A percentile compares a stretch with the other conserved stretches of the same genome.
These are phyloP conservation scores for Huso huso DNA, from an alignment of 2,797 vertebrate species.

Conservation along the genomic window DNA sequence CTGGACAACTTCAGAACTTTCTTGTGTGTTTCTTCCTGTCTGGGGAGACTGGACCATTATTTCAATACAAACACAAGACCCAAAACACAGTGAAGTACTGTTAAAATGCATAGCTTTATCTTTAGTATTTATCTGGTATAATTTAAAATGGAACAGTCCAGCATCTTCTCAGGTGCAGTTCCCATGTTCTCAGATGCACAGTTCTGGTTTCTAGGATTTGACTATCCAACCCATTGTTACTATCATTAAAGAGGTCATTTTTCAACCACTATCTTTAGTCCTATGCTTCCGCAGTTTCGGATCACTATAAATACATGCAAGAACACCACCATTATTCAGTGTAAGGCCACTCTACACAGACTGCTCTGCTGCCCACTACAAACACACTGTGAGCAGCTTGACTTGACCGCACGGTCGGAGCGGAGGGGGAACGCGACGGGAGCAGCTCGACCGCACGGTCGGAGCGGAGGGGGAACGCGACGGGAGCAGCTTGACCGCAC, in stretches of 20 bases:
- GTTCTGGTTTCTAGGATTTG: too few species aligned
- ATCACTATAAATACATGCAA: conserved; percentile 20
- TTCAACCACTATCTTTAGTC: too few species aligned
- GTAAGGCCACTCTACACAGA: conserved; percentile 22
- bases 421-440: too few species aligned
- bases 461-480: too few species aligned
- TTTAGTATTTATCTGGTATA: conserved; percentile 25
- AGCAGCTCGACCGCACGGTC: too few species aligned
- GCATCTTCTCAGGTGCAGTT: conserved; percentile 16
- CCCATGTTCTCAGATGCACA: background rate
- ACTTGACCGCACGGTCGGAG: background rate
- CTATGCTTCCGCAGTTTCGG: too few species aligned
- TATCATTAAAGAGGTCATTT: too few species aligned
- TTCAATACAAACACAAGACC: background rate
- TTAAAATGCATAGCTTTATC: conserved; percentile 31
- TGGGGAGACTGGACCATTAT: background rate
- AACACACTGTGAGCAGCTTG: background rate
- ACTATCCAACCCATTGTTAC: too few species aligned
- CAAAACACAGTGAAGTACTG: background rate
- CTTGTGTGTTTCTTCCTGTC: too few species aligned
- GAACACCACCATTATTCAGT: conserved; percentile 6
- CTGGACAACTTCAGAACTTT: too few species aligned
- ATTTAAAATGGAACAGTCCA: conserved; percentile 23
- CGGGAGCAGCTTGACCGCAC: too few species aligned
- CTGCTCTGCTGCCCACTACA: background rate